Base-by-base conservation (phyloP, 1,140 invertebrate species). In the Tetramorium simillimum region DNA sequence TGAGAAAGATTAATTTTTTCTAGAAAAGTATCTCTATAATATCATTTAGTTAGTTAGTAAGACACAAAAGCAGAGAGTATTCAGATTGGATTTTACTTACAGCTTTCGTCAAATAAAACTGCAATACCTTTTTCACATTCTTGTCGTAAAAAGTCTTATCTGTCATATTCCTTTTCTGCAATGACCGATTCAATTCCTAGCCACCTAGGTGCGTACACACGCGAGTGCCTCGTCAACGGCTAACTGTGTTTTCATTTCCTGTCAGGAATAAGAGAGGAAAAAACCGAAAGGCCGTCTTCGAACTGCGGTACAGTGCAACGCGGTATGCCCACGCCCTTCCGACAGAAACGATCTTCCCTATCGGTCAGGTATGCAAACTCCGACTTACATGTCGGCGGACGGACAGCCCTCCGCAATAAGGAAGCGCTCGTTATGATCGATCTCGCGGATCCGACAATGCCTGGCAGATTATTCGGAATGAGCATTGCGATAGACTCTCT, bases 401-500 rank as follows among this genome's bases (percentile, higher is more conserved):
- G 73, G 88, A 89, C 75, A 87, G 78, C 73, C 89, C 65, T 65
- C 73, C 75, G 86, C 85, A 90, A 89, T 89, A 90, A 90, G 89
- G 88, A 90, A 90, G 88, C 89, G 75, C 75, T 82, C 86, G 75
- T 90, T 90, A 90, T 85, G 88, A 90, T 90, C 89, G 89, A 90
- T 89, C 88, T 87, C 58, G 76, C 80, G 73, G 67, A 21, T n/a
- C 88, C 37, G 88, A 89, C 89, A 90, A 90, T 89, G 85, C 88
- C 33, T 37, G 53, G 62, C 43, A 82, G 63, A 90, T 90, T 87
- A 88, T 90, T 85, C 40, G 67, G 60, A 60, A 86, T 82, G 88
- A 82, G 16, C 85, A 73, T 73, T 43, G 67, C 80, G 53, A 82
- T 73, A 72, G 24, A n/a, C 24, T 67, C 18, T 62, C 56, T 58